Conservation (phyloP, 1,140 invertebrate genomes). For the Drosophila rhopaloa region DNA sequence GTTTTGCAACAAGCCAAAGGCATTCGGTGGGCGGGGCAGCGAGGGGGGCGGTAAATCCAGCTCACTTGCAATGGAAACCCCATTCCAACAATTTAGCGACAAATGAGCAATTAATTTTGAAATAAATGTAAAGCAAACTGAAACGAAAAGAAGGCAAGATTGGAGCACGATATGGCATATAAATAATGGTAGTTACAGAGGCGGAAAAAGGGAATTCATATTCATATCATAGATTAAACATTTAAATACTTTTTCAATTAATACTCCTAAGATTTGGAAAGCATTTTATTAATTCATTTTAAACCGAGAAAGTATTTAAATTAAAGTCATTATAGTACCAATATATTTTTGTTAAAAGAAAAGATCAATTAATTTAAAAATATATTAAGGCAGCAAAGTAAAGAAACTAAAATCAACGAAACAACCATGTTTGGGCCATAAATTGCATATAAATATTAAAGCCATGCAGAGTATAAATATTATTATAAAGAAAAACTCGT, state of each 20-base stretch:
- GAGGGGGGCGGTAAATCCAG: slow-evolving; percentile 36
- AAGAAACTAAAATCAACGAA: neutral
- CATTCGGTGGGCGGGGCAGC: slow-evolving; percentile 46
- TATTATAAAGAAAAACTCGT: slow-evolving; percentile 34
- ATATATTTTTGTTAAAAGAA: too few relatives aligned
- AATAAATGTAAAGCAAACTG: slow-evolving; percentile 73
- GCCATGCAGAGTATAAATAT: slow-evolving; percentile 28
- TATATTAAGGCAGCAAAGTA: neutral
- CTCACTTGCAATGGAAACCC: slow-evolving; percentile 75
- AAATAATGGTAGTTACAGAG: neutral
- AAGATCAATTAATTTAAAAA: too few relatives aligned
- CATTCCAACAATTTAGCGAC: slow-evolving; percentile 82
- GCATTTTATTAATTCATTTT: too few relatives aligned
- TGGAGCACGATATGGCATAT: neutral
- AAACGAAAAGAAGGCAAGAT: slow-evolving; percentile 14
- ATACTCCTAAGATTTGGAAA: too few relatives aligned
- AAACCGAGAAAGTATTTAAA: too few relatives aligned
- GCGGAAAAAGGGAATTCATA: neutral
- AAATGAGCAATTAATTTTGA: slow-evolving; percentile 83
- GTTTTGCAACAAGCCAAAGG: slow-evolving; percentile 66
- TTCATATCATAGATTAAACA: too few relatives aligned
- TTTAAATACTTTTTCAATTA: too few relatives aligned
- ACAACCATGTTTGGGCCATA: slow-evolving; percentile 5
- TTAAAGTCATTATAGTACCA: too few relatives aligned
- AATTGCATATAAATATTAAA: slow-evolving; percentile 37